A percentile compares a stretch with the other conserved stretches of the same genome.
These are phyloP conservation scores for Melangyna quadrimaculata DNA, from an alignment of 2,888 invertebrate species.

Conservation along the genomic window DNA sequence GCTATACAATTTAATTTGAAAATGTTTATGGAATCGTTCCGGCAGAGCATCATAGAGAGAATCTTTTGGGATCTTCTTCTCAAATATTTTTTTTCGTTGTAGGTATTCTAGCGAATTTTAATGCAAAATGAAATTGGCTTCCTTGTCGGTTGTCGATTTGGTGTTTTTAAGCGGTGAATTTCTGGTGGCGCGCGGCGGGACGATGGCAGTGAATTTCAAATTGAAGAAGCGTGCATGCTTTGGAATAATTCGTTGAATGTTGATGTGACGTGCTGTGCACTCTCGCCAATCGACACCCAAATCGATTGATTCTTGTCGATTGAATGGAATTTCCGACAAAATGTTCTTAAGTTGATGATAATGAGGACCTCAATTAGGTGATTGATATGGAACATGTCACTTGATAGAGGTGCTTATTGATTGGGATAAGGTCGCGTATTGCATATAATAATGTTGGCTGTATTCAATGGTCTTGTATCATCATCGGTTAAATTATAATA, in stretches of 20 bases:
- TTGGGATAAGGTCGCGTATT: neutral
- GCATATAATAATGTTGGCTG: neutral
- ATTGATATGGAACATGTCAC: conserved; percentile 40
- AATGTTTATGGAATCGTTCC: conserved; percentile 70
- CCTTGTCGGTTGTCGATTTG: conserved; percentile 33
- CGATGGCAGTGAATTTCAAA: neutral
- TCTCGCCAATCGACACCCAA: neutral
- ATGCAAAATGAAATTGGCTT: conserved; percentile 65
- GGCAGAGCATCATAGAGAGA: conserved; percentile 42
- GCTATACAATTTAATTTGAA: conserved; percentile 70
- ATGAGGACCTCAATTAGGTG: conserved; percentile 60
- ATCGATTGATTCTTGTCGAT: conserved; percentile 54
- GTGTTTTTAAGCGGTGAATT: neutral
- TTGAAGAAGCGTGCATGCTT: conserved; percentile 36
- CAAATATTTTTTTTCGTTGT: neutral
- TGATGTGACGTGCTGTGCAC: conserved; percentile 26
- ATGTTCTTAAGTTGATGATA: conserved; percentile 44
- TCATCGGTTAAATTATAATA: neutral
- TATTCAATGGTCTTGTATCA: neutral
- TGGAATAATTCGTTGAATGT: conserved; percentile 47
- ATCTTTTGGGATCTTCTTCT: conserved; percentile 47
- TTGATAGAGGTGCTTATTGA: neutral
- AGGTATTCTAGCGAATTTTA: conserved; percentile 33
- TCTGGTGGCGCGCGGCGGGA: neutral
- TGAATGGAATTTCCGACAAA: conserved; percentile 44